Percentiles rank a stretch among this genome's conserved stretches.
phyloP scores from a whole-genome alignment of 2,888 invertebrate species.

The Anoplius nigerrimus region DNA sequence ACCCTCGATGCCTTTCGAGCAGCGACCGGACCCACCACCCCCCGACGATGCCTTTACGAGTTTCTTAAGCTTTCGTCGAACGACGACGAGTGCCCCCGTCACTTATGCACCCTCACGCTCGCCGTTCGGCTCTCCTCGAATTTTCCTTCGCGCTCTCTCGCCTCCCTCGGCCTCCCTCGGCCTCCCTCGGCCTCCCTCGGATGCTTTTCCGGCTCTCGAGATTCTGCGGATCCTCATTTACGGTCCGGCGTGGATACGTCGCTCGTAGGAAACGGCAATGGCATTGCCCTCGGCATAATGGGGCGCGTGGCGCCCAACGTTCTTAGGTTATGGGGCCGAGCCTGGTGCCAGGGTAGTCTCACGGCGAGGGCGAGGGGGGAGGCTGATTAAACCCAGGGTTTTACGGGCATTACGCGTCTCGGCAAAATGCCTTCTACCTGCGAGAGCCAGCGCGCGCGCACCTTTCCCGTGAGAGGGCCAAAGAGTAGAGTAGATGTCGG shows the following conservation, averaged over 20 bases:
- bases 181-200: no score
- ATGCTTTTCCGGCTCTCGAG: background rate
- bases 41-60: conserved; percentile 36
- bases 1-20: no score
- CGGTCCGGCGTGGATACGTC: background rate
- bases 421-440: conserved; percentile 32
- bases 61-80: conserved; percentile 38
- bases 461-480: background rate
- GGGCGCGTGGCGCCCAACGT: conserved; percentile 26
- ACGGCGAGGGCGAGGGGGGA: conserved; percentile 13
- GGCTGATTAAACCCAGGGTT: conserved; percentile 62
- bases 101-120: conserved; percentile 33
- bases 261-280: background rate
- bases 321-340: conserved; percentile 41
- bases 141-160: no score
- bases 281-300: conserved; percentile 18
- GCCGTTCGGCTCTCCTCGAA: conserved; percentile 13
- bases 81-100: conserved; percentile 28
- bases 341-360: conserved; percentile 9
- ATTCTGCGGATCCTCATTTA: conserved; percentile 6
- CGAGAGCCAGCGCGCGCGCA: background rate
- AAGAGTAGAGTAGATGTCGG: no score
- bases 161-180: no score
- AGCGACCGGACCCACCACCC: conserved; percentile 11
- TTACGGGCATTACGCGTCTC: conserved; percentile 59